These are phyloP conservation scores for Netelia melanura DNA, from an alignment of 2,888 invertebrate species.

Conservation along the genomic window DNA sequence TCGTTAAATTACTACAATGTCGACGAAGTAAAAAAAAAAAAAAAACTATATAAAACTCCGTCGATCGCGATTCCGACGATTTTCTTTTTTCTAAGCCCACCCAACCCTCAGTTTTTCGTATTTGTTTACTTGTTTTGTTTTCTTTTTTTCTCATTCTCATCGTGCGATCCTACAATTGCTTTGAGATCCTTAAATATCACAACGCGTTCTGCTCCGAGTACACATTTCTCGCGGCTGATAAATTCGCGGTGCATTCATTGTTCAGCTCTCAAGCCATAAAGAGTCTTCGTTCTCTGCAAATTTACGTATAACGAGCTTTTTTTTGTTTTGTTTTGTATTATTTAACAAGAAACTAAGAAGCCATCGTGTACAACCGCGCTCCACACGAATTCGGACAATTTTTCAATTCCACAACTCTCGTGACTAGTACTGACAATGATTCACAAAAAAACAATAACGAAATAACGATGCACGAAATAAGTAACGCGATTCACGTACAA, in stretches of 20 bases:
- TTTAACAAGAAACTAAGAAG: background rate
- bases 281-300: constrained; percentile 27
- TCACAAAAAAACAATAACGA: constrained; percentile 1
- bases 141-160: constrained; percentile 48
- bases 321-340: constrained; percentile 3
- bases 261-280: constrained; percentile 20
- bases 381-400: constrained; percentile 16
- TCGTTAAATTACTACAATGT: constrained; percentile 46
- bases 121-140: constrained; percentile 36
- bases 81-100: constrained; percentile 26
- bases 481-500: constrained; percentile 52
- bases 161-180: constrained; percentile 76
- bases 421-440: constrained; percentile 26
- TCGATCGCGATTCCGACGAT: constrained; percentile 35
- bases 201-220: constrained; percentile 72
- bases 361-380: constrained; percentile 1
- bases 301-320: constrained; percentile 18
- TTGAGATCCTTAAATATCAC: constrained; percentile 81
- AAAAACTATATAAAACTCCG: constrained; percentile 16
- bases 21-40: constrained; percentile 46
- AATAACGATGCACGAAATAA: constrained; percentile 46
- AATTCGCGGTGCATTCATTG: constrained; percentile 31
- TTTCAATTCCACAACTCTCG: background rate
- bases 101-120: constrained; percentile 49
- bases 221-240: constrained; percentile 24